Evolutionary conservation across 2,888 invertebrate species (phyloP), one percentile per base, ranked within the genome.

Genomic region (Pammene aurita): DNA sequence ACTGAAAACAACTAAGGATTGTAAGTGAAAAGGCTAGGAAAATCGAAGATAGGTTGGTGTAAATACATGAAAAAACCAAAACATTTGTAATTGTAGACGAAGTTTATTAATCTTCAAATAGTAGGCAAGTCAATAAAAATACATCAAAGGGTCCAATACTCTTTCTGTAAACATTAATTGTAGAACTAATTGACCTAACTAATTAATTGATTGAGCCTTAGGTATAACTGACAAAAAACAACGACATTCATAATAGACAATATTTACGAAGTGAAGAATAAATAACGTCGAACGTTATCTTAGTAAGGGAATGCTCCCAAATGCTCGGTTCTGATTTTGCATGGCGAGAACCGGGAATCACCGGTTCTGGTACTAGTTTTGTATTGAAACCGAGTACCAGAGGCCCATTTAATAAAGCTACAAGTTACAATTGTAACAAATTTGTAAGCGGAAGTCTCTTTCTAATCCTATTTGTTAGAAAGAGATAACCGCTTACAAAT

Each of bases 131-230:
- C 38, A 61, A 61, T 26, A 7, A 5, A n/a, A 16, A 48, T 48
- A 14, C 14, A 13, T 18, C 6, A 18, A 61, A 52, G 16, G 34
- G 2, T 13, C 50, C 57, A 42, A 42, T 10, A 26, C 18, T 10
- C 10, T 7, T 50, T 41, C n/a, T 38, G 35, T 38, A 50, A 65
- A 26, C 13, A 16, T 46, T 58, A 66, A 66, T 66, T 66, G 66
- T 42, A 14, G 38, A 50, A 50, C 52, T 58, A 66, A 66, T 66
- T 66, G 66, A 66, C 66, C 44, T 52, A 46, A 56, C 65, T 38
- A 63, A 54, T 63, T 63, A 54, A 11, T 13, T 44, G 16, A 44
- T 64, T 64, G 63, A 64, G 44, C 42, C 16, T 34, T 44, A 35
- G 13, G 34, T 54, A 41, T 9, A 50, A 62, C 50, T 50, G 18